These are phyloP conservation scores for Grantiella picta DNA, from an alignment of 2,113 vertebrate genomes.

Conservation along the genomic window DNA sequence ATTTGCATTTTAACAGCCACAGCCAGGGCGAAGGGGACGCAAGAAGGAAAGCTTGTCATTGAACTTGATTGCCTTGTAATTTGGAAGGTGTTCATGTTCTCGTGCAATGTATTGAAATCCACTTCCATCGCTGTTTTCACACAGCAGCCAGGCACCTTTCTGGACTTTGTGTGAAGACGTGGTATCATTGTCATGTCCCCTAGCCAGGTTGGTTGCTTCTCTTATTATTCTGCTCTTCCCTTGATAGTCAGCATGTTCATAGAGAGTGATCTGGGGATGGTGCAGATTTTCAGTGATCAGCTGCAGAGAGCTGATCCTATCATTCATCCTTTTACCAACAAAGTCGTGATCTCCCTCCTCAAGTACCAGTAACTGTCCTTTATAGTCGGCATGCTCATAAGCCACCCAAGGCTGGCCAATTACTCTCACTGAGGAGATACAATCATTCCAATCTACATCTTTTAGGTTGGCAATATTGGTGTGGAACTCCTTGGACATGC, in stretches of 20 bases:
- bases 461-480: background rate
- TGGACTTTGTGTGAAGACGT: slow-evolving; percentile 20
- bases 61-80: background rate
- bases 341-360: slow-evolving; percentile 4
- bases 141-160: slow-evolving; percentile 20
- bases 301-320: slow-evolving; percentile 25
- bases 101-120: background rate
- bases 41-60: slow-evolving; percentile 24
- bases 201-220: background rate
- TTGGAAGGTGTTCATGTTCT: background rate
- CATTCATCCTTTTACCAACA: background rate
- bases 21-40: background rate
- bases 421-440: slow-evolving; percentile 30
- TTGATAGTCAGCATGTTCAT: background rate
- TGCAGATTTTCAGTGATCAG: background rate
- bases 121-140: background rate
- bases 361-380: background rate
- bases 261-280: slow-evolving; percentile 27
- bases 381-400: background rate
- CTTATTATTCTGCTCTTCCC: background rate
- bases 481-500: background rate
- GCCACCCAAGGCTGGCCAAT: slow-evolving; percentile 38
- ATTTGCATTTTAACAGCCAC: background rate
- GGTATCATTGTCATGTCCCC: background rate
- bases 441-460: slow-evolving; percentile 1